Conservation (phyloP, 2,797 vertebrate genomes). For the Phalloptychus januarius region DNA sequence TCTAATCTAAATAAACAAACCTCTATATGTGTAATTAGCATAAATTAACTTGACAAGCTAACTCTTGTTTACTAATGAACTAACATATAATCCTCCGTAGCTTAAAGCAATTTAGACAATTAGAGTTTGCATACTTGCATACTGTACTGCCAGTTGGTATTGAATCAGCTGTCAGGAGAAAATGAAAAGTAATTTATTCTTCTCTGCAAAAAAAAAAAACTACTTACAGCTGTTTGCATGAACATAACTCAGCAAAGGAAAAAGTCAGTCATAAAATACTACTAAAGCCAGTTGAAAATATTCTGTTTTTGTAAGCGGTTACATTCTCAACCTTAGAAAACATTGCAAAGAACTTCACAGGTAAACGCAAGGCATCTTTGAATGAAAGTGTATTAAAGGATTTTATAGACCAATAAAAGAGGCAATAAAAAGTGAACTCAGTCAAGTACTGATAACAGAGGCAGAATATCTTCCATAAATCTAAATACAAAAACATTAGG, state of each 20-base stretch:
- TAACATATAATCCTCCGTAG: not conserved
- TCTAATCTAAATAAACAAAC: slow-evolving; percentile 4
- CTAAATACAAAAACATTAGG: not conserved
- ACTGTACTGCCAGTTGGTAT: not conserved
- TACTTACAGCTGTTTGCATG: not conserved
- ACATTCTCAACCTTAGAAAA: not conserved
- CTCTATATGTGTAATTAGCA: not conserved
- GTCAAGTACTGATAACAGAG: not conserved
- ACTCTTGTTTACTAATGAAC: slow-evolving; percentile 1
- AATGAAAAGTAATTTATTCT: not conserved
- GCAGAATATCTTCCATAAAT: not conserved
- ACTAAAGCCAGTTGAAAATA: not conserved
- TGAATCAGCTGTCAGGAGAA: not conserved
- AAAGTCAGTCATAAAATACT: not conserved
- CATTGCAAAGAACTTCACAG: not conserved
- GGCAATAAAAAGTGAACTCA: not conserved
- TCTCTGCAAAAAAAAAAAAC: not conserved
- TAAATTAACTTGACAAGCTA: slow-evolving; percentile 12
- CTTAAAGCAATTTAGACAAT: slow-evolving; percentile 1
- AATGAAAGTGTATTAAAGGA: not conserved
- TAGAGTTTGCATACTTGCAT: not conserved
- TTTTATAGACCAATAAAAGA: not conserved
- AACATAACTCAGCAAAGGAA: not conserved
- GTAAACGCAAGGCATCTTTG: not conserved
- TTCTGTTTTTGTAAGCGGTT: not conserved